Percentiles rank a stretch among this genome's conserved stretches.
These are phyloP conservation scores for Nudaria mundana DNA, from an alignment of 2,888 invertebrate genomes.

Conservation along the genomic window DNA sequence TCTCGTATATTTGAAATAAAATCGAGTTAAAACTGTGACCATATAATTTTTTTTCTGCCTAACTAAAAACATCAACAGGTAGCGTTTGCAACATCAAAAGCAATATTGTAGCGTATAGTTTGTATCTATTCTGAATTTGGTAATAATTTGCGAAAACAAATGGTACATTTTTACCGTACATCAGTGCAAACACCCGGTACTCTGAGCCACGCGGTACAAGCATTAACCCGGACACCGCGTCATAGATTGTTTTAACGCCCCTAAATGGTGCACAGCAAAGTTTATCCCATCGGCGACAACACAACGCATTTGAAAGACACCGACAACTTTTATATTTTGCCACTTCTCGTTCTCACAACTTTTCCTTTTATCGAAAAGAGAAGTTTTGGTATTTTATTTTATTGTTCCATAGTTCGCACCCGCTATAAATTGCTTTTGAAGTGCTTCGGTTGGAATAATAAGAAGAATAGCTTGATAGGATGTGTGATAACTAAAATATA, in stretches of 20 bases:
- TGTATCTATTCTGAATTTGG: too few relatives aligned
- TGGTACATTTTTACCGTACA: constrained; percentile 17
- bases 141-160: not conserved
- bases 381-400: constrained; percentile 30
- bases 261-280: constrained; percentile 60
- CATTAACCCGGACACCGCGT: constrained; percentile 51
- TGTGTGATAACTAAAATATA: too few relatives aligned
- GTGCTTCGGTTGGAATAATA: constrained; percentile 17
- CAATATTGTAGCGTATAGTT: too few relatives aligned
- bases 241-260: constrained; percentile 59
- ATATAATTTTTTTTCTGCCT: too few relatives aligned
- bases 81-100: too few relatives aligned
- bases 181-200: constrained; percentile 36
- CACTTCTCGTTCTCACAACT: constrained; percentile 25
- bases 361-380: constrained; percentile 17
- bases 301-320: constrained; percentile 30
- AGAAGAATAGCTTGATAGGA: not conserved
- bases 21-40: too few relatives aligned
- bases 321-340: constrained; percentile 29
- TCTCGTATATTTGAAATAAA: too few relatives aligned
- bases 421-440: constrained; percentile 21
- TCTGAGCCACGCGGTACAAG: constrained; percentile 32
- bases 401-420: constrained; percentile 11
- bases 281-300: constrained; percentile 34
- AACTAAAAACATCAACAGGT: too few relatives aligned